A percentile compares a stretch with the other conserved stretches of the same genome.
phyloP scores from a whole-genome alignment of 2,888 invertebrate species.

The Leucophora obtusa region DNA sequence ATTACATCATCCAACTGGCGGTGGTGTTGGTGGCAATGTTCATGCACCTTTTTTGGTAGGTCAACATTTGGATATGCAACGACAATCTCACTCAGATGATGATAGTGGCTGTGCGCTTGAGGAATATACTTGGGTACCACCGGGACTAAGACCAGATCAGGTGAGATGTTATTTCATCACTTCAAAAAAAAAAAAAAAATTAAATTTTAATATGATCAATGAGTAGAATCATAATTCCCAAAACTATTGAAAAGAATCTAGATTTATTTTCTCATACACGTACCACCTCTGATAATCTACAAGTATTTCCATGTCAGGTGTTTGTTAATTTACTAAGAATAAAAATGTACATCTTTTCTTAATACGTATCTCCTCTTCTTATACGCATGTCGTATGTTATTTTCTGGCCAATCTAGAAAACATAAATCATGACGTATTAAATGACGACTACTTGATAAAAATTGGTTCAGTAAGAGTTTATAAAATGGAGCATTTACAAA shows the following conservation, averaged over 20 bases:
- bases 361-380: slow-evolving; percentile 42
- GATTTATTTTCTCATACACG: slow-evolving; percentile 28
- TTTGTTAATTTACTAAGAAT: slow-evolving; percentile 50
- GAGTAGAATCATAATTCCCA: slow-evolving; percentile 27
- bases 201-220: slow-evolving; percentile 29
- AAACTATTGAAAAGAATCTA: neutral
- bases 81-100: slow-evolving; percentile 96
- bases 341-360: slow-evolving; percentile 17
- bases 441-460: slow-evolving; percentile 44
- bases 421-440: slow-evolving; percentile 36
- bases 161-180: slow-evolving; percentile 80
- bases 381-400: slow-evolving; percentile 8
- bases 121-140: slow-evolving; percentile 99
- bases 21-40: slow-evolving; percentile 53
- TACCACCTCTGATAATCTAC: neutral
- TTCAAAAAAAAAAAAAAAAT: neutral
- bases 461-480: slow-evolving; percentile 56
- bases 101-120: slow-evolving; percentile 99
- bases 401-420: slow-evolving; percentile 5
- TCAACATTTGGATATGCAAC: slow-evolving; percentile 84
- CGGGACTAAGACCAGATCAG: slow-evolving; percentile 97
- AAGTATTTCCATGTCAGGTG: slow-evolving; percentile 47
- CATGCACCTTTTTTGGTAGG: slow-evolving; percentile 76
- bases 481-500: slow-evolving; percentile 36
- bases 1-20: slow-evolving; percentile 73